Base-by-base conservation (phyloP, 2,888 invertebrate species). In the Deilephila elpenor region DNA sequence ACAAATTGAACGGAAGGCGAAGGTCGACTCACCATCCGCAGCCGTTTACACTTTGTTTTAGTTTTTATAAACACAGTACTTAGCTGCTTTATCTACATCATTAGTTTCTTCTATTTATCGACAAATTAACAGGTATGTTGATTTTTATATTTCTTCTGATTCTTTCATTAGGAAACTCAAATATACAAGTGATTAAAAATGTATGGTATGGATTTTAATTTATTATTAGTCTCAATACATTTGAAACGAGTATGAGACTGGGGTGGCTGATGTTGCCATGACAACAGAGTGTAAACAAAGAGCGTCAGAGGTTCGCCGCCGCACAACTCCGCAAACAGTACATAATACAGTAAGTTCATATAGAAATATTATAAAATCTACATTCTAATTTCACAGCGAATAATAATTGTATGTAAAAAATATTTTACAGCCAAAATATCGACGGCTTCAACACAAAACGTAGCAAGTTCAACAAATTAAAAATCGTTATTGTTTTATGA, bases 311-410 rank as follows among this genome's bases (percentile, higher is more conserved):
- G 37, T 64, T 64, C 44, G 11, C 64, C 60, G 29, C 60, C 64
- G 44, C 44, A 67, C 64, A 25, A 67, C 25, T 67, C 51, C 25
- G 14, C 25, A 25, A 5, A 60, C 20, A 67, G 51, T 67, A 67
- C 25, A 44, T 44, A 67, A 67, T 51, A 67, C 67, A 67, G 51
- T 67, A 67, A 67, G 67, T 67, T 44, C 20, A 67, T 67, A 51
- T 67, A 51, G 67, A 67, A 67, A 67, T 67, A 67, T 67, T 60
- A 60, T 29, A 67, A 67, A 67, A 67, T 67, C 67, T 67, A 67
- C 67, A 5, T 67, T 25, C 67, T 67, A 67, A 67, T 51, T 67
- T 67, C 44, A 64, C 44, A 64, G 44, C 44, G 25, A 67, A 44
- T 67, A 17, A 44, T 44, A 20, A 67, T 44, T 60, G 60, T 29